Evolutionary conservation across 2,113 vertebrate genomes (phyloP), one percentile per base, ranked within the genome.

Genomic region (Lophochroa leadbeateri): DNA sequence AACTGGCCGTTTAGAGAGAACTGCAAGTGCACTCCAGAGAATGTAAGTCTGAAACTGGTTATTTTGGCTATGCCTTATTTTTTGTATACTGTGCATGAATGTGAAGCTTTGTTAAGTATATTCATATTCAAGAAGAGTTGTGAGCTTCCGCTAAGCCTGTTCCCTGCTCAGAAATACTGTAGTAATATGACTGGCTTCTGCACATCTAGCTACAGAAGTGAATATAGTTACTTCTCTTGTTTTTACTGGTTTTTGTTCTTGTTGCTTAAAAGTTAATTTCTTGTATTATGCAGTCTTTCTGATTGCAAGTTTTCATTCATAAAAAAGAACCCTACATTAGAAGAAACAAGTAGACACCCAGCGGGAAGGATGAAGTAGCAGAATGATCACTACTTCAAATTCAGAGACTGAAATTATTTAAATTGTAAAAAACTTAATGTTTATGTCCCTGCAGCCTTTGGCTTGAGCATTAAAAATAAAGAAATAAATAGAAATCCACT

Each of bases 1-100:
- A 96, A 98, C 20, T 99, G 99, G 98, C 98, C 98, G 12, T 98
- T 98, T 69, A 97, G 63, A 75, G 97, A 98, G 53, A 98, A 98
- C 43, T 98, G 98, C 79, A 97, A 97, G 70, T 98, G 98, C 74
- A 98, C 98, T 43, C 98, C 98, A 3, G 98, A 98, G 41, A 98
- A 98, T 86, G 98, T 98, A 97, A 98, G 96, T 95, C 20, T 88
- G 60, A 44, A 72, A 53, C 31, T 4, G 5, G 2, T 2, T 77
- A 8, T 24, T 76, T 90, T 60, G 11, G 27, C 7, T 64, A 12
- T 55, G 11, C 5, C 4, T 69, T 82, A 4, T 19, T 53, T 67
- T 52, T 23, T 13, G 5, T 17, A 2, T 35, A 5, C 10, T 43
- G 2, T 70, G 18, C 4, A 33, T 72, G 8, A 29, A 9, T 10